Evolutionary conservation across 2,797 vertebrate genomes (phyloP).

Genomic region (Coreius guichenoti): DNA sequence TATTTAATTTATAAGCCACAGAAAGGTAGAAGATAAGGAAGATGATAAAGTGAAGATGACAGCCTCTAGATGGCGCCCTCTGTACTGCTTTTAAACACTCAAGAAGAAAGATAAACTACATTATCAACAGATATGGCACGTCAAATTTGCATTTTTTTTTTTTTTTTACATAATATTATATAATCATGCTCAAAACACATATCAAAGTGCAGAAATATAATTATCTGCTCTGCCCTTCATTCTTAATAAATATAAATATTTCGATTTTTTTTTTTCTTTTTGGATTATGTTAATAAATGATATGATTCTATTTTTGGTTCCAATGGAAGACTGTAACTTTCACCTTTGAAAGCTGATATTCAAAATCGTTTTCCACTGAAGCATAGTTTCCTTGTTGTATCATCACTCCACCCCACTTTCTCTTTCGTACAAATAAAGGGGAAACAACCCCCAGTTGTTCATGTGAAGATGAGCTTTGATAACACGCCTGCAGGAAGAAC

Average conservation of each 20-base stretch:
- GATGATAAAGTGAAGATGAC: background rate
- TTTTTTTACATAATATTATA: too few relatives aligned
- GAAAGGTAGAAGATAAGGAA: background rate
- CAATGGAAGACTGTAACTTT: background rate
- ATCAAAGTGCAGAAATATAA: background rate
- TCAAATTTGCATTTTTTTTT: too few relatives aligned
- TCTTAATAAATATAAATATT: too few relatives aligned
- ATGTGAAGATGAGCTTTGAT: background rate
- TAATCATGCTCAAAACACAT: background rate
- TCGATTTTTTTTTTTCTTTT: accelerated
- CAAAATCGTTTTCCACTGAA: background rate
- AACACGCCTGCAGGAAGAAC: background rate
- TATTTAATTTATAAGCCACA: background rate
- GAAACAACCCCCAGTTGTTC: background rate
- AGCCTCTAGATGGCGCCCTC: background rate
- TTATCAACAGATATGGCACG: background rate
- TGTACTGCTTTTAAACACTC: background rate
- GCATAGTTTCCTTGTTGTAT: background rate
- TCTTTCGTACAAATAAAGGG: background rate
- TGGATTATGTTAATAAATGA: background rate
- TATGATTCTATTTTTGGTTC: background rate
- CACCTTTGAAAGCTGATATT: background rate
- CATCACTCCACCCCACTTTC: conserved; percentile 14
- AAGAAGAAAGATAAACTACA: background rate
- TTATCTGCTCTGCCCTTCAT: too few relatives aligned